phyloP scores from a whole-genome alignment of 2,113 vertebrate genomes.

The Oncorhynchus tshawytscha region DNA sequence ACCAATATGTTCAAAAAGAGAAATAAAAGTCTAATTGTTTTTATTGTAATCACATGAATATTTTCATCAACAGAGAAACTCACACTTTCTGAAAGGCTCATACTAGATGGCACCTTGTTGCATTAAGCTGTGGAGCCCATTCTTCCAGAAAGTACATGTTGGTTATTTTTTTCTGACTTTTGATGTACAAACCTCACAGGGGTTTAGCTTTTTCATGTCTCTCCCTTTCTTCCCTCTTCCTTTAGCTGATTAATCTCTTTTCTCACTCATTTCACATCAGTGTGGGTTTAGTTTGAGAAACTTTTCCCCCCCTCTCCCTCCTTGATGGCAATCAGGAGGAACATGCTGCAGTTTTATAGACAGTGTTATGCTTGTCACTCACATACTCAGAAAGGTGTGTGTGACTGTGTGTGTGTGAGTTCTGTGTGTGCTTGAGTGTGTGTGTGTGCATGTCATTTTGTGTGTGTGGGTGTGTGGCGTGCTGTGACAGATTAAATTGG shows the following conservation, averaged over 20 bases:
- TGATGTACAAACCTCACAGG: constrained; percentile 28
- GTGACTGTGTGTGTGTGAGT: background rate
- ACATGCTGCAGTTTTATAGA: constrained; percentile 53
- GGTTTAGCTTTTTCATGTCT: constrained; percentile 32
- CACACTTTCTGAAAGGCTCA: no score
- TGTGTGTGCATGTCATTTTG: constrained; percentile 13
- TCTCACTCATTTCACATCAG: constrained; percentile 18
- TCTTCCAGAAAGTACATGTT: constrained; percentile 45
- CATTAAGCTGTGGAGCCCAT: constrained; percentile 25
- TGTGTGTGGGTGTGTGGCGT: constrained; percentile 5
- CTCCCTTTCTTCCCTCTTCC: constrained; percentile 31
- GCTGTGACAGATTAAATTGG: constrained; percentile 57
- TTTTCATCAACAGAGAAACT: background rate
- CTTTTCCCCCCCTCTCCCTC: constrained; percentile 42
- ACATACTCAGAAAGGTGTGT: constrained; percentile 50
- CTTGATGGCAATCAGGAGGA: constrained; percentile 57
- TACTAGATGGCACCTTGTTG: constrained; percentile 42
- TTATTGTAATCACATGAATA: background rate
- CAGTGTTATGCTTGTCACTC: constrained; percentile 65
- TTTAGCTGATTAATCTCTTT: constrained; percentile 54
- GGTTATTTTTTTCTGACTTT: constrained; percentile 13
- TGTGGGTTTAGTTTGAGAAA: constrained; percentile 48
- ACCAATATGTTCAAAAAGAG: no score
- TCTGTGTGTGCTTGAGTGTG: constrained; percentile 13
- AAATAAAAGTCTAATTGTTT: no score